Base-by-base conservation (phyloP, 2,797 vertebrate genomes). In the Paramormyrops hopkinsi region DNA sequence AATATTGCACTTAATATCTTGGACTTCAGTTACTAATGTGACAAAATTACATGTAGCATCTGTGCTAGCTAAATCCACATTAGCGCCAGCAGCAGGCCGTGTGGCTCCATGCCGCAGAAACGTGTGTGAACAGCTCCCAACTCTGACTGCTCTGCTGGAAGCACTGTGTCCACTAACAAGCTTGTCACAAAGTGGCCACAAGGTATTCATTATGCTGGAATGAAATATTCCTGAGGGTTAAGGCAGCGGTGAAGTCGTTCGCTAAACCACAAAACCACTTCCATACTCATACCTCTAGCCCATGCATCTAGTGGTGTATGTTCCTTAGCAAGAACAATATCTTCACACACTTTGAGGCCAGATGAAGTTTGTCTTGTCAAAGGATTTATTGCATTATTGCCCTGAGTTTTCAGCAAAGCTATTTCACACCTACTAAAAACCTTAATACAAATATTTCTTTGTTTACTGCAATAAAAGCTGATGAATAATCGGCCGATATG, bases 191-290 rank as follows among this genome's bases (percentile, higher is more conserved):
- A 59, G 79, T 89, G 86, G 11, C 89, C 48, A 46, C 53, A 90
- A 91, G 89, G 88, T 56, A 19, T 50, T 92, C 89, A 92, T 92
- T 89, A 89, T 37, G 59, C 88, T 79, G 69, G 73, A 86, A 92
- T 93, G 91, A 94, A 93, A 90, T 89, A 88, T 89, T 88, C 89
- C 88, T 41, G 89, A 48, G 89, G 84, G 92, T 92, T 59, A 93
- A 48, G 91, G 25, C 76, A 87, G 85, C 86, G 90, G 90, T 73
- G 82, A 88, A 90, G 85, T 48, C 91, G 91, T 53, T 59, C 87
- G 90, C 54, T 88, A 88, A 91, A 91, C 92, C 91, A 90, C 90
- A 73, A 90, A 90, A 93, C 93, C 93, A 93, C 92, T 91, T 93
- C 89, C 92, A 91, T 89, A 87, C 59, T 11, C 17, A 37, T 53